phyloP scores from a whole-genome alignment of 2,113 vertebrate species.

The Gavialis gangeticus region DNA sequence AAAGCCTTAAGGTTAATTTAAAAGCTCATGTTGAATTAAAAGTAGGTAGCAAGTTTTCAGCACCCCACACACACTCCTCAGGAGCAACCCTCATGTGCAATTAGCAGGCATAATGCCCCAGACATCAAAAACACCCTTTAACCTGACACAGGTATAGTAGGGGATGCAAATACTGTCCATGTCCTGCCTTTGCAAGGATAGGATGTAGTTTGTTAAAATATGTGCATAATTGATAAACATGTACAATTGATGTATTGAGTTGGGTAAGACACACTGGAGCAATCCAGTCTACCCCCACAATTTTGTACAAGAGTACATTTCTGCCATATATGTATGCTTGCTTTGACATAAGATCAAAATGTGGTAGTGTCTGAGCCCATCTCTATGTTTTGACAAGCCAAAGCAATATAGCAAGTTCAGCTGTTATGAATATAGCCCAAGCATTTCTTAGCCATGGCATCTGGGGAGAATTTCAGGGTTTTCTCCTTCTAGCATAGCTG shows the following conservation, averaged over 20 bases:
- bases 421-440: not conserved
- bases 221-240: too few relatives aligned
- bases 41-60: constrained; percentile 67
- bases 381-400: not conserved
- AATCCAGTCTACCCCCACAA: not conserved
- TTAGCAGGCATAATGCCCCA: too few relatives aligned
- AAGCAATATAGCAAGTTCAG: not conserved
- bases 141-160: too few relatives aligned
- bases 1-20: constrained; percentile 22
- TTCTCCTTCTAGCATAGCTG: not conserved
- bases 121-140: too few relatives aligned
- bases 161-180: too few relatives aligned
- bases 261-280: constrained; percentile 20
- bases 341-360: not conserved
- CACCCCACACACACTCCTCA: constrained; percentile 16
- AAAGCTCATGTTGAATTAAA: constrained; percentile 51
- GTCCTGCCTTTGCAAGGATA: too few relatives aligned
- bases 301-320: not conserved
- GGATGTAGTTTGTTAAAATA: too few relatives aligned
- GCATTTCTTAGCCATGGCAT: not conserved
- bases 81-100: too few relatives aligned
- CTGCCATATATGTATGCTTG: not conserved
- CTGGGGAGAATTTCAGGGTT: not conserved
- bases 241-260: not conserved
- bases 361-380: too few relatives aligned